These are phyloP conservation scores for Solea senegalensis DNA, from an alignment of 2,113 vertebrate genomes.

Conservation along the genomic window DNA sequence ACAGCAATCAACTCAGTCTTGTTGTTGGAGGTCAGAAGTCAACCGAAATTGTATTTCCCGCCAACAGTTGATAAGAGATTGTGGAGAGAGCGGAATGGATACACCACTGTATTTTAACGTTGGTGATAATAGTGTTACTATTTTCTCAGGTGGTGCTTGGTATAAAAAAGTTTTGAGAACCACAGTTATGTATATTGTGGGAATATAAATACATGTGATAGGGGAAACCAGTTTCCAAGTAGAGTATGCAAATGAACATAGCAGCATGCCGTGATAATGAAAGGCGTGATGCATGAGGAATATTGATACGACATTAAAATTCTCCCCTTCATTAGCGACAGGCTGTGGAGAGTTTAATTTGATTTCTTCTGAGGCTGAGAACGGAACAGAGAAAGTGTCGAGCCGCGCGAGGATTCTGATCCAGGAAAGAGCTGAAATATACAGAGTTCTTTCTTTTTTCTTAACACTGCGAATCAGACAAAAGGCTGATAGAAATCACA, in stretches of 20 bases:
- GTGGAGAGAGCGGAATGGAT: no score
- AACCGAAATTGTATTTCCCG: no score
- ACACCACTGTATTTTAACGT: no score
- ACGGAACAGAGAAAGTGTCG: no score
- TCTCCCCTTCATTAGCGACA: background rate
- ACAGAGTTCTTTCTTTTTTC: background rate
- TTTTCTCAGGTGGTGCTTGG: no score
- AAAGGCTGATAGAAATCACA: background rate
- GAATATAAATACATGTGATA: background rate
- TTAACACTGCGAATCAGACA: background rate
- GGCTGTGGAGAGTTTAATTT: constrained; percentile 3
- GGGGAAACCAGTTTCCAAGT: background rate
- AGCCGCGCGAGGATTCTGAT: no score
- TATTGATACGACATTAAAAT: background rate
- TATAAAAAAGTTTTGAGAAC: no score
- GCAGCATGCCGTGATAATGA: background rate
- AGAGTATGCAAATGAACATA: background rate
- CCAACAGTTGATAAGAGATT: no score
- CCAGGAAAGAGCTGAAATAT: background rate
- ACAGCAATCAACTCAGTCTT: no score
- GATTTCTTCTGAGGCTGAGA: background rate
- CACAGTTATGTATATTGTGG: background rate
- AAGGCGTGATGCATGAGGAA: background rate
- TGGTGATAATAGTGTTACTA: no score
- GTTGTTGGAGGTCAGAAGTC: no score